phyloP scores from a whole-genome alignment of 23 tunicate genomes.

The Clavelina lepadiformis region DNA sequence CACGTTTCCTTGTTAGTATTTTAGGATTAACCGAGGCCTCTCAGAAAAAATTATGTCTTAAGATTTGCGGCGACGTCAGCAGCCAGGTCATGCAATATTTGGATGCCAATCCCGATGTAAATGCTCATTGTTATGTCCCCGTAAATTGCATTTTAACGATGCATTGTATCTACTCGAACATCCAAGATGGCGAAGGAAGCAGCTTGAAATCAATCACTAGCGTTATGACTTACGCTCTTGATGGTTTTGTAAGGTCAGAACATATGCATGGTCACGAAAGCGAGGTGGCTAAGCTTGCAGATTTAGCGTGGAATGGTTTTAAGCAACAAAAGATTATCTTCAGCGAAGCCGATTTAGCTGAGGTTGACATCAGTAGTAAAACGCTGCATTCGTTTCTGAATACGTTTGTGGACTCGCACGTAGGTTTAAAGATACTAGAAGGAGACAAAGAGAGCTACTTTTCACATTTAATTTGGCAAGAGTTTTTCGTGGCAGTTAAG shows the following conservation, averaged over 20 bases:
- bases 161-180: background rate
- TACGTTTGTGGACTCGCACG: background rate
- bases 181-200: background rate
- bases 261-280: background rate
- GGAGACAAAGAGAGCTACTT: constrained; percentile 13
- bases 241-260: background rate
- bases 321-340: background rate
- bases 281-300: background rate
- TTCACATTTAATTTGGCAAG: constrained; percentile 17
- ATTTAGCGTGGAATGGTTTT: constrained; percentile 9
- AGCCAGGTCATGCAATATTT: background rate
- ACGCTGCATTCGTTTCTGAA: constrained; percentile 4
- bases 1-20: constrained; percentile 1
- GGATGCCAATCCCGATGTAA: constrained; percentile 2
- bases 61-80: constrained; percentile 9
- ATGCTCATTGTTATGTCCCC: constrained; percentile 17
- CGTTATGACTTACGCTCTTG: background rate
- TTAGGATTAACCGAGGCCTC: constrained; percentile 3
- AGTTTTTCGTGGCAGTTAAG: constrained; percentile 13
- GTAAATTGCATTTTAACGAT: constrained; percentile 13
- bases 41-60: background rate
- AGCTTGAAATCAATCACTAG: background rate
- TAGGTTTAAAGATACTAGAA: background rate
- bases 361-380: background rate
- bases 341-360: constrained; percentile 3